Evolutionary conservation across 92 coral and sea anemone genomes (phyloP), one percentile per base, ranked within the genome.

Genomic region (Heteractis magnifica): DNA sequence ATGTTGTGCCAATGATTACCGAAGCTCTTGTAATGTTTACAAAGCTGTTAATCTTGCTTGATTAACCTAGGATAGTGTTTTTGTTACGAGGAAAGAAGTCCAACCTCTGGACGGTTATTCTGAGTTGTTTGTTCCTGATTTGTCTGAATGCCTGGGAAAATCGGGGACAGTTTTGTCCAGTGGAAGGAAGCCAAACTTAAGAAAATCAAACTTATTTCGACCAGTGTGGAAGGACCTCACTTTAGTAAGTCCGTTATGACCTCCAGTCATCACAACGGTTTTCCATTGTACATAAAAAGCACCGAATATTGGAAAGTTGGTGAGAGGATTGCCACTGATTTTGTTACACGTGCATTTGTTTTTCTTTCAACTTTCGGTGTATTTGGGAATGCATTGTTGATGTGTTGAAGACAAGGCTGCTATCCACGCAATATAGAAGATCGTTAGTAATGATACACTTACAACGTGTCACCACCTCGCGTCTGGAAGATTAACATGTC

Each of bases 141-240:
- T 70, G 84, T 34, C 84, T 23, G 49, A 81, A 81, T 81, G 84
- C 84, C 77, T 68, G 49, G 77, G 26, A 81, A 68, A 71, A 81
- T 81, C 21, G 73, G 50, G 20, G 73, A 81, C 49, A 5, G 20
- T 23, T 48, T 23, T 70, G 53, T 53, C 51, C 34, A 71, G 65
- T 34, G 23, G 56, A 51, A 20, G 51, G 65, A 41, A 23, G 20
- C 71, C 13, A 68, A 81, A 70, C 52, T 75, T n/a, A 13, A 18
- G 52, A 81, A 71, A 53, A 68, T 68, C 59, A 19, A 81, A 20
- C 52, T 68, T 70, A 21, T 81, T 53, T 74, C 51, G 65, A 23
- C 51, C 59, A 71, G 56, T 52, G 0, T 81, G 20, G 68, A 81
- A 65, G 41, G 65, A n/a, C 50, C 34, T 20, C 50, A 68, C 49